Percentiles rank a stretch among this genome's conserved stretches.
Evolutionary conservation across 2,888 invertebrate genomes (phyloP).

Genomic region (Boloria euphrosyne): DNA sequence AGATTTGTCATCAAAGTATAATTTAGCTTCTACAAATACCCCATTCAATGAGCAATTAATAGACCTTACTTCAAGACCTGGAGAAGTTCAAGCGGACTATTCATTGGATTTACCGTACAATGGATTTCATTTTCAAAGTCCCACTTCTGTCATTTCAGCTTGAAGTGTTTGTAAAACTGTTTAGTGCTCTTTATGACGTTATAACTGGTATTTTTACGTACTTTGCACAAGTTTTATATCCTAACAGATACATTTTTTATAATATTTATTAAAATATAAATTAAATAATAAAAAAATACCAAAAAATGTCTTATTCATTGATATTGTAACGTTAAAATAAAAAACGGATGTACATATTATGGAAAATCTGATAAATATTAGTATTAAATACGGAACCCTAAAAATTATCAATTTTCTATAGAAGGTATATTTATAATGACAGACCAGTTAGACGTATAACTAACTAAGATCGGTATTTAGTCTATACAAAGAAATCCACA

Average conservation of each 20-base stretch:
- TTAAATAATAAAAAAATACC: not conserved
- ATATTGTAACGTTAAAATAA: no score
- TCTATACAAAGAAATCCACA: no score
- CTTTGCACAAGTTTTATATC: conserved; percentile 65
- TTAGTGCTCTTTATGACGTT: conserved; percentile 58
- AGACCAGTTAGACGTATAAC: no score
- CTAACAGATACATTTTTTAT: conserved; percentile 60
- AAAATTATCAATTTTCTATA: no score
- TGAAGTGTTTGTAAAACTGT: conserved; percentile 64
- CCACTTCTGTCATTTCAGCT: conserved; percentile 78
- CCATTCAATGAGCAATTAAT: conserved; percentile 51
- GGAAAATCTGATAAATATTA: no score
- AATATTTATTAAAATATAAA: conserved; percentile 50
- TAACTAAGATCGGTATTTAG: no score
- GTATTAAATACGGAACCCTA: no score
- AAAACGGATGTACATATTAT: no score
- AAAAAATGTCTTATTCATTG: no score
- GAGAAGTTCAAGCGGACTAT: conserved; percentile 76
- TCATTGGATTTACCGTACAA: conserved; percentile 75
- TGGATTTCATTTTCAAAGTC: conserved; percentile 77
- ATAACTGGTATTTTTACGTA: conserved; percentile 61
- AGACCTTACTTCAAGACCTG: conserved; percentile 69
- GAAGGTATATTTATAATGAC: no score
- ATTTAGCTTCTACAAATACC: conserved; percentile 59
- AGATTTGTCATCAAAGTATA: conserved; percentile 45